Evolutionary conservation across 2,797 vertebrate species (phyloP), one percentile per base, ranked within the genome.

Genomic region (Falco novaeseelandiae): DNA sequence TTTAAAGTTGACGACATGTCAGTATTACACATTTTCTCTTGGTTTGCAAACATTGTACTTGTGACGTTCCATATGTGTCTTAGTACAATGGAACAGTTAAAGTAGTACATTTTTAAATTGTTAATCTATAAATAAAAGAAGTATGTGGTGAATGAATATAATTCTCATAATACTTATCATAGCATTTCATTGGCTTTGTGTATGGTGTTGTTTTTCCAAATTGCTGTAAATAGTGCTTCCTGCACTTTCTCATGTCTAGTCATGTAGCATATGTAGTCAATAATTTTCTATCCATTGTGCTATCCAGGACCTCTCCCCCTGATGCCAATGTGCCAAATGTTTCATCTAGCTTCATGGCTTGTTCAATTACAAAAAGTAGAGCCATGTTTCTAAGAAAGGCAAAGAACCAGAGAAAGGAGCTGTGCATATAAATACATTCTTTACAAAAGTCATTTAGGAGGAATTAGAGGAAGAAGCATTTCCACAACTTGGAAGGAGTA

Each of bases 341-440:
- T 92, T 65, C 67, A 88, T 58, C 93, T 95, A 87, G 54, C 44
- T 73, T 70, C 52, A 69, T 79, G 91, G 83, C 73, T 89, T 70
- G 58, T 84, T 94, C 78, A 84, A 57, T 83, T 95, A 66, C 15
- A 57, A 89, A 52, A 96, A 87, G 42, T 36, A 69, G 49, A 88
- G 70, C 54, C 76, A 85, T 82, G 46, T 71, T 91, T 85, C 87
- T 96, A 96, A 90, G 71, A 92, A 92, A 79, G 82, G 52, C 77
- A 89, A 78, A 91, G 42, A 91, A 94, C 23, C 49, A 44, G 48
- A 62, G 30, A 40, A 63, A 12, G 71, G 51, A 96, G 10, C 40
- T 93, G 30, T 89, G 89, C 74, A 55, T 89, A 87, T 70, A 88
- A 55, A 83, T 66, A 71, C n/a, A n/a, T 88, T 76, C 61, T 54